Base-by-base conservation (phyloP, 2,888 invertebrate species). In the Tupiocoris notatus region DNA sequence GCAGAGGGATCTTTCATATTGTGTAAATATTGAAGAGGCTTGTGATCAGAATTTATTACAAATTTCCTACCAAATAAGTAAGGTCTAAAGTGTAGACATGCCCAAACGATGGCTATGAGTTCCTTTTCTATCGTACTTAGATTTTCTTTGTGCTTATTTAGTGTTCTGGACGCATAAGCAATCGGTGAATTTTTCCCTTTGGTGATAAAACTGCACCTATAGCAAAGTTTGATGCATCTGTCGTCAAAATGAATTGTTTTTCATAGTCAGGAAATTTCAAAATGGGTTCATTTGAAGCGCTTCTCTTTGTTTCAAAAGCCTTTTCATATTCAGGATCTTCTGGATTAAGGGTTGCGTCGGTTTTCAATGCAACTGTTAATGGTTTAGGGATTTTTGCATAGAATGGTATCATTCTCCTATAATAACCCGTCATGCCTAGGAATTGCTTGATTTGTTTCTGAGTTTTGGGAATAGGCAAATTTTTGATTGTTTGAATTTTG, bases 111-210 rank as follows among this genome's bases (percentile, higher is more conserved):
- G 18, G 22, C 23, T 9, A 63, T 9, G 3, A 63, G 16, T 63
- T 63, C 63, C 9, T 24, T 2, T 17, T 63, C 22, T 6, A 63
- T 63, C 12, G 63, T 63, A 24, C n/a, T 54, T 7, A 12, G 9
- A 54, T 80, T 81, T 56, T 63, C 74, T 80, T 83, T 82, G 1
- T 81, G 76, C 68, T 79, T 78, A 71, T 81, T 82, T 25, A 83
- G 74, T 9, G 81, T 81, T 24, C 82, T 70, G 12, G 81, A 81
- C 12, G 82, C 81, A 68, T 81, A 83, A 3, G 82, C 81, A 18
- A 83, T 80, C 6, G 83, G 83, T 18, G 80, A 77, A 39, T 83
- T 83, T 71, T 81, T 79, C 0, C 79, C 80, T 75, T 84, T 82
- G 2, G 22, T 25, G 82, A 81, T 1, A 83, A 75, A 2, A 83